Base-by-base conservation (phyloP, 1,140 invertebrate species). In the Drosophila erecta region DNA sequence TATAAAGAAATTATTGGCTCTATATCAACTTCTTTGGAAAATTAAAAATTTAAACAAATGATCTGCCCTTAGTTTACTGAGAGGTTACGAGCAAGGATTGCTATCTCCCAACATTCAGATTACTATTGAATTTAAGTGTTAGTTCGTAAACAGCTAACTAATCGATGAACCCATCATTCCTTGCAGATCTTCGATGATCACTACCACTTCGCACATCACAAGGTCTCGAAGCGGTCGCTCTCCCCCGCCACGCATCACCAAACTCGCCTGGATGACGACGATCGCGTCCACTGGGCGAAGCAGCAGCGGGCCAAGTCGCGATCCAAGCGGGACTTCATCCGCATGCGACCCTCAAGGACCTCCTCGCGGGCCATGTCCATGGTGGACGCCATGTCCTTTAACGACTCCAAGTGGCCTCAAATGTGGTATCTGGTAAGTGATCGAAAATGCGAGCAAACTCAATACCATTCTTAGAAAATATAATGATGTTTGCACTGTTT, bases 371-470 rank as follows among this genome's bases (percentile, higher is more conserved):
- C 71, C 46, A 47, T 58, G 49, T 85, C 83, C 24, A 60, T 74
- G 49, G 79, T 90, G 49, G 80, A 92, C 46, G 56, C 73, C 5
- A 71, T 94, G 61, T 90, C 93, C 54, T 93, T 97, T 58, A 96
- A 96, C 90, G 97, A 98, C 93, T 96, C 96, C 33, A 95, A 95
- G 92, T 98, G 97, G 97, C 94, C 95, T 20, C 95, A 95, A 61
- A 98, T 98, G 96, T 98, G 97, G 97, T 98, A 98, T 93, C 93
- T 97, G 94, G 96, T 97, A 93, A 95, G 96, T 94, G 12, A 30
- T 2, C 4, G 14, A 35, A 35, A 27, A 6, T 7, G 5, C 12
- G 24, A 44, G 11, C 4, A 6, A 12, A 20, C 0, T 8, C 8
- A 37, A 14, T 55, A 79, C 84, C 92, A 94, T 30, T 7, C 83